phyloP scores from a whole-genome alignment of 2,797 vertebrate species.

The Scolopax bukidnonensis region DNA sequence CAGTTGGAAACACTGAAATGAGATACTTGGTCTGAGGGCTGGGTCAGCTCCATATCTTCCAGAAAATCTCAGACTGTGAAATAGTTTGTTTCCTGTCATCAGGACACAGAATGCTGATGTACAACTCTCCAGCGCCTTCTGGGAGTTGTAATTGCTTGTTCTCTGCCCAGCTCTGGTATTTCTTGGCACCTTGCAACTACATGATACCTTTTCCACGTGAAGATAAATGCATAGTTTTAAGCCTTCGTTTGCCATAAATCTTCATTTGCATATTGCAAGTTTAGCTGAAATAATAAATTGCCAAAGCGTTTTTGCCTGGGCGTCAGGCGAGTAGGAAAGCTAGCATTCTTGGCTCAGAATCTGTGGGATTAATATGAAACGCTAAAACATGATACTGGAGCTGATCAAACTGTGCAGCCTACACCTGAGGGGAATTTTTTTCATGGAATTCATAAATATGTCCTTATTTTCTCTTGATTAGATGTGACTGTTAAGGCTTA shows the following conservation, averaged over 20 bases:
- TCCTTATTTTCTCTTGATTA: slow-evolving; percentile 57
- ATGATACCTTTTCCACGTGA: not conserved
- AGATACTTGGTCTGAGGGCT: slow-evolving; percentile 32
- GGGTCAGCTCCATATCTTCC: slow-evolving; percentile 36
- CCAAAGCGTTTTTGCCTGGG: slow-evolving; percentile 9
- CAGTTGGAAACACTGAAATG: slow-evolving; percentile 27
- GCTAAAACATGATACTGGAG: slow-evolving; percentile 26
- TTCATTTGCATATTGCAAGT: slow-evolving; percentile 51
- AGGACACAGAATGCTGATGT: slow-evolving; percentile 53
- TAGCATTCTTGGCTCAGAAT: slow-evolving; percentile 25
- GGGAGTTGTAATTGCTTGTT: not conserved
- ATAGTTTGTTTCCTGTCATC: slow-evolving; percentile 66
- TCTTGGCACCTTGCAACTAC: slow-evolving; percentile 15
- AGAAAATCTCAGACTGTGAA: slow-evolving; percentile 63
- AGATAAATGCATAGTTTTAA: slow-evolving; percentile 10
- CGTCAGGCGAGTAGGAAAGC: not conserved
- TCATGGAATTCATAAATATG: slow-evolving; percentile 47
- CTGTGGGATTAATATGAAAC: not conserved
- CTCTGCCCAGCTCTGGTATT: slow-evolving; percentile 24
- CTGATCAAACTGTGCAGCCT: slow-evolving; percentile 40
- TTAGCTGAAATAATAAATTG: slow-evolving; percentile 30
- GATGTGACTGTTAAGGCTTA: slow-evolving; percentile 55
- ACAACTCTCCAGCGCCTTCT: slow-evolving; percentile 32
- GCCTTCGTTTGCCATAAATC: slow-evolving; percentile 35
- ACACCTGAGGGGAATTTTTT: slow-evolving; percentile 69